These are phyloP conservation scores for Acipenser oxyrinchus DNA, from an alignment of 2,797 vertebrate genomes.

Conservation along the genomic window DNA sequence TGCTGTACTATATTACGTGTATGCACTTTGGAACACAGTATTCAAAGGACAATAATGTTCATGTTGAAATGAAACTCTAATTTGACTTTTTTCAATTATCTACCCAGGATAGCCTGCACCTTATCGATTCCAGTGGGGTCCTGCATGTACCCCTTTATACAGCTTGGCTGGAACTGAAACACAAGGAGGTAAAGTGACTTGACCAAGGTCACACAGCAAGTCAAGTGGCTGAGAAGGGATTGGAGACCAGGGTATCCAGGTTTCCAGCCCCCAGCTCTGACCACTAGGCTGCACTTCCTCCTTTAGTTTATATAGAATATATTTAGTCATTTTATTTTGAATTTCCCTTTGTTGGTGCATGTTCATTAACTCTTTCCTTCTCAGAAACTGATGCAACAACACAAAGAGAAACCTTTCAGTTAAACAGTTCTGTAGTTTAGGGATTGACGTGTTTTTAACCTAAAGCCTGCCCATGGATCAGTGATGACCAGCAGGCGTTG, in stretches of 20 bases:
- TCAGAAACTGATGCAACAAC: too few species aligned
- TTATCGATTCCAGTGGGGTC: conserved; percentile 67
- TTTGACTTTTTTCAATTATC: conserved; percentile 52
- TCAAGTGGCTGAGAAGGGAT: not conserved
- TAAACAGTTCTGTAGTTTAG: too few species aligned
- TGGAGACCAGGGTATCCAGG: conserved; percentile 2
- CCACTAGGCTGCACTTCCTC: conserved; percentile 2
- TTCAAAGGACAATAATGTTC: too few species aligned
- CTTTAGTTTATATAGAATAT: not conserved
- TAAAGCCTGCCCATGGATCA: too few species aligned
- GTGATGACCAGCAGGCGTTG: too few species aligned
- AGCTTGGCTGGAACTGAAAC: conserved; percentile 71
- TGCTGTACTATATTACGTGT: too few species aligned
- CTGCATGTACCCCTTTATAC: conserved; percentile 65
- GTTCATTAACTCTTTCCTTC: too few species aligned
- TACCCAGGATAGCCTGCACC: conserved; percentile 70
- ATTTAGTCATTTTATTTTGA: too few species aligned
- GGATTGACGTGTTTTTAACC: too few species aligned
- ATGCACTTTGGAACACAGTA: too few species aligned
- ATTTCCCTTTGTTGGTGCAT: too few species aligned
- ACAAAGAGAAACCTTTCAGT: too few species aligned
- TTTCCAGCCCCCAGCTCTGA: not conserved
- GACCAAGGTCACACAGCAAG: not conserved
- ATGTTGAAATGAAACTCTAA: conserved; percentile 46
- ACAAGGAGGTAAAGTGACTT: conserved; percentile 62